Evolutionary conservation across 2,113 vertebrate species (phyloP), one percentile per base, ranked within the genome.

Genomic region (Dryoscopus gambensis): DNA sequence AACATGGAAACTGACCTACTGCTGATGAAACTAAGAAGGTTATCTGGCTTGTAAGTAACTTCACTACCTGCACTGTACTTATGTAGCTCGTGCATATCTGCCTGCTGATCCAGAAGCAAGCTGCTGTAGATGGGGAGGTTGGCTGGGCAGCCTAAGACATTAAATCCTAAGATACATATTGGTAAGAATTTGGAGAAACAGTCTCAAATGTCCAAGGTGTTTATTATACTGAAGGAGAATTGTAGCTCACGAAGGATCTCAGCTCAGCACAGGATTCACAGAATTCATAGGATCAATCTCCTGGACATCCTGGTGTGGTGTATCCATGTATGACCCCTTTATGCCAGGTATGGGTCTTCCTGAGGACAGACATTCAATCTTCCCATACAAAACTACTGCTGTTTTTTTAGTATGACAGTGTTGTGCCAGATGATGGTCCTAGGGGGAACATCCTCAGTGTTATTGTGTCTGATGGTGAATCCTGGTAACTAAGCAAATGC

Each of bases 51-150:
- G 21, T 68, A 83, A 93, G 50, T 39, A 63, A 56, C 42, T 69
- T 81, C 62, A 53, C 59, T 53, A 57, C 62, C 63, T 64, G 24
- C 13, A 24, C 42, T 93, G 55, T 91, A 62, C 35, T 81, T 95
- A 81, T 25, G 44, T 52, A 93, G 73, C 24, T 21, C 37, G 10
- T 64, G 11, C 50, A 2, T 52, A 50, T 89, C 87, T 91, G 52
- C 49, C 30, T 92, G 63, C 73, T 90, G 62, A 89, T 90, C 50
- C 52, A 89, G 91, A 80, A 94, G 92, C 49, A 80, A 95, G 76
- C 75, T 92, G 73, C 68, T 91, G 33, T 56, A 70, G 53, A 53
- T 76, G 35, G 39, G 39, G 28, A 89, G 55, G 18, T 64, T 73
- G 77, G 40, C 56, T 77, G 59, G 69, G 59, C 69, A 92, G 62